A percentile compares a stretch with the other conserved stretches of the same genome.
These are phyloP conservation scores for Leptopterna dolabrata DNA, from an alignment of 2,888 invertebrate species.

Conservation along the genomic window DNA sequence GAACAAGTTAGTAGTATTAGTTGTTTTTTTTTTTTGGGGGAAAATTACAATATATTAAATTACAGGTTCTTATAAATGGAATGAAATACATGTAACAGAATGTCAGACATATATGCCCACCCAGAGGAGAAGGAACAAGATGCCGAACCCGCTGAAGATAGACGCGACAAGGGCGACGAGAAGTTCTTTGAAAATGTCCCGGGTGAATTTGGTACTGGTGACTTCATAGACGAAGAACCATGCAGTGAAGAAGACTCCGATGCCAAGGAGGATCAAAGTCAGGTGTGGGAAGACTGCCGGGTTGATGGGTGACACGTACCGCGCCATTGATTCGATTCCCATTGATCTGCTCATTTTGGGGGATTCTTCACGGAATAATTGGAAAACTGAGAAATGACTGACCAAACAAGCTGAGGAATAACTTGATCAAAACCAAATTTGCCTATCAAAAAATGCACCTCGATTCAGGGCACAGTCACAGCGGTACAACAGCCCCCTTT, in stretches of 20 bases:
- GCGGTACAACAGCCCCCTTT: no score
- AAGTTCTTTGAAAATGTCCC: slow-evolving; percentile 90
- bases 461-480: no score
- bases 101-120: slow-evolving; percentile 94
- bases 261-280: slow-evolving; percentile 88
- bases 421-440: no score
- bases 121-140: slow-evolving; percentile 92
- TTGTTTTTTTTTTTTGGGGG: no score
- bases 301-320: slow-evolving; percentile 96
- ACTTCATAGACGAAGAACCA: slow-evolving; percentile 99
- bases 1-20: no score
- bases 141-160: slow-evolving; percentile 95
- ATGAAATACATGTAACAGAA: not conserved
- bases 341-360: not conserved
- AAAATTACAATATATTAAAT: not conserved
- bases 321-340: slow-evolving; percentile 77
- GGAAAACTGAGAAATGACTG: not conserved
- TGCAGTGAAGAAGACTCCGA: slow-evolving; percentile 97
- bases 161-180: slow-evolving; percentile 92
- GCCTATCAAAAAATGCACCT: no score
- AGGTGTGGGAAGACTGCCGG: slow-evolving; percentile 95
- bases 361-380: not conserved
- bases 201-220: slow-evolving; percentile 86
- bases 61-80: not conserved
- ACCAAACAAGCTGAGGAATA: no score